Evolutionary conservation across 2,797 vertebrate genomes (phyloP).

Genomic region (Diglossa cyanea): DNA sequence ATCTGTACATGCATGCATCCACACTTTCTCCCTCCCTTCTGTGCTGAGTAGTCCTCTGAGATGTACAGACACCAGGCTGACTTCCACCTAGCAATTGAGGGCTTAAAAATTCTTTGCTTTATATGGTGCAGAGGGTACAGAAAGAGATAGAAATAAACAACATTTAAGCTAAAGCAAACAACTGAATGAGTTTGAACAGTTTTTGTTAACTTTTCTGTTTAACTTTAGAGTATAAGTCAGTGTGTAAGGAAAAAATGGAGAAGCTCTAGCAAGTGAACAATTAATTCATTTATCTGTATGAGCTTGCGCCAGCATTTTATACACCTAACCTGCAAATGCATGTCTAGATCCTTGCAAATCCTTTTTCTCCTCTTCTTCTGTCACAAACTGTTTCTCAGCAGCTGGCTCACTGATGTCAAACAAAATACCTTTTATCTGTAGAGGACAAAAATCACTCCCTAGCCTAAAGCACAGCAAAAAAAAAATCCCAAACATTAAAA

Average conservation of each 20-base stretch:
- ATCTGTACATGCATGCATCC: neutral
- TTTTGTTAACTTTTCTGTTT: neutral
- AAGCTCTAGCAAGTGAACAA: neutral
- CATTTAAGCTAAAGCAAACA: neutral
- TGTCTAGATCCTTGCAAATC: neutral
- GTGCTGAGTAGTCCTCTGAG: neutral
- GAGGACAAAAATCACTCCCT: neutral
- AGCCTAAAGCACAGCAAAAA: neutral
- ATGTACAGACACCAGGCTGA: neutral
- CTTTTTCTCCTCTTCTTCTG: neutral
- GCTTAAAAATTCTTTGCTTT: neutral
- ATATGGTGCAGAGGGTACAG: neutral
- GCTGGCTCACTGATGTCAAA: neutral
- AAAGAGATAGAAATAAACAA: neutral
- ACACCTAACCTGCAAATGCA: neutral
- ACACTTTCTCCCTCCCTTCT: neutral
- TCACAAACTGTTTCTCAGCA: neutral
- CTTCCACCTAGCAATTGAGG: neutral
- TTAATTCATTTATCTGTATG: neutral
- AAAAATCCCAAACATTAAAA: neutral
- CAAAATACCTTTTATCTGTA: neutral
- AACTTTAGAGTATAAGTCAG: neutral
- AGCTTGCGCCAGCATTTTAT: neutral
- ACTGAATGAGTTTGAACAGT: neutral
- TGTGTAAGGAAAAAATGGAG: neutral